phyloP scores from a whole-genome alignment of 1,140 invertebrate species.

The Elysia chlorotica region DNA sequence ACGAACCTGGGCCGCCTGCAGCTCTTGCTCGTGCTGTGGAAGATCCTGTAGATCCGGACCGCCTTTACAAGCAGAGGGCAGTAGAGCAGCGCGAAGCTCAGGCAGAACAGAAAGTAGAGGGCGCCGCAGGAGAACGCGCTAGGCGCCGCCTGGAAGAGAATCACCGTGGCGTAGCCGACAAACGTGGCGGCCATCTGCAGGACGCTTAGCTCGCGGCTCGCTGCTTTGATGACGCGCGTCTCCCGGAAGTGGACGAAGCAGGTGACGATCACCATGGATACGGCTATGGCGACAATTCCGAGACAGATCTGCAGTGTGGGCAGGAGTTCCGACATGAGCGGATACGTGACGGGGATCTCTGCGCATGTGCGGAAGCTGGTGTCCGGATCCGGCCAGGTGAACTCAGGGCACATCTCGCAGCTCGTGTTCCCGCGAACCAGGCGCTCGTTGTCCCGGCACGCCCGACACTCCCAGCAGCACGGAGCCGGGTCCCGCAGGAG shows the following conservation, averaged over 20 bases:
- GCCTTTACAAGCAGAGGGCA: constrained; percentile 90
- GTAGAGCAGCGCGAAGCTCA: constrained; percentile 91
- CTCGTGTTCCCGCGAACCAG: constrained; percentile 26
- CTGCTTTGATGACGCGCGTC: constrained; percentile 88
- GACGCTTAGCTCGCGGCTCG: constrained; percentile 86
- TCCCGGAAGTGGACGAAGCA: constrained; percentile 79
- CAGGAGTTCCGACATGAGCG: constrained; percentile 37
- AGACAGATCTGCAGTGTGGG: constrained; percentile 63
- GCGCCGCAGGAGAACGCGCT: constrained; percentile 58
- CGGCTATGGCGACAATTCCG: constrained; percentile 62
- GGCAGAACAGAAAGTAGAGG: constrained; percentile 72
- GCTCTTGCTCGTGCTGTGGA: constrained; percentile 72
- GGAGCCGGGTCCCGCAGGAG: constrained; percentile 26
- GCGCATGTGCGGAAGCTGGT: constrained; percentile 65
- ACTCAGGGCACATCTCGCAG: constrained; percentile 27
- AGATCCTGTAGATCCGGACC: constrained; percentile 86
- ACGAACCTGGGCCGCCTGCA: constrained; percentile 30
- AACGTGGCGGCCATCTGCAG: constrained; percentile 86
- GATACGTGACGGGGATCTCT: constrained; percentile 37
- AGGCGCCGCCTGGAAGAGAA: constrained; percentile 76
- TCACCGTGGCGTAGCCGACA: constrained; percentile 87
- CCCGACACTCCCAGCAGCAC: constrained; percentile 37
- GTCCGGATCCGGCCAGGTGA: constrained; percentile 55
- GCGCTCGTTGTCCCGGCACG: constrained; percentile 34
- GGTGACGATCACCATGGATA: constrained; percentile 55